Conservation (phyloP, 1,140 invertebrate species). For the Conopomorpha cramerella region DNA sequence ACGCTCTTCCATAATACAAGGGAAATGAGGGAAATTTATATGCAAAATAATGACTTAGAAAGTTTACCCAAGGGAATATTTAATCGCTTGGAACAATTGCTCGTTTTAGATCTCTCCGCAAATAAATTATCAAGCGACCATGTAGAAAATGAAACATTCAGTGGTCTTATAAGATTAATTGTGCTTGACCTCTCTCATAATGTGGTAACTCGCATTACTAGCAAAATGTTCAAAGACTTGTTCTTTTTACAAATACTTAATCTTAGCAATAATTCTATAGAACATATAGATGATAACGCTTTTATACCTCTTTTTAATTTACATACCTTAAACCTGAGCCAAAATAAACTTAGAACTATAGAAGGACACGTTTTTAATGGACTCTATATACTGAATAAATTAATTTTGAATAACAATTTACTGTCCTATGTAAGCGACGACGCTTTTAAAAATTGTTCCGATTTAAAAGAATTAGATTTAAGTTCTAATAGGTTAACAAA, state of each 20-base stretch:
- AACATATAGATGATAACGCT: slow-evolving; percentile 74
- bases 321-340: slow-evolving; percentile 77
- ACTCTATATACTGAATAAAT: slow-evolving; percentile 77
- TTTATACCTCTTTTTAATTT: slow-evolving; percentile 83
- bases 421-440: slow-evolving; percentile 74
- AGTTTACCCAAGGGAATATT: slow-evolving; percentile 72
- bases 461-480: slow-evolving; percentile 79
- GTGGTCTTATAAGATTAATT: slow-evolving; percentile 70
- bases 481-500: slow-evolving; percentile 77
- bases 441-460: slow-evolving; percentile 81
- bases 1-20: slow-evolving; percentile 70
- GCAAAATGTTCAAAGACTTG: slow-evolving; percentile 77
- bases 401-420: slow-evolving; percentile 79
- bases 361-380: slow-evolving; percentile 79
- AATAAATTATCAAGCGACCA: slow-evolving; percentile 74
- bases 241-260: slow-evolving; percentile 83
- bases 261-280: slow-evolving; percentile 78
- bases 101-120: slow-evolving; percentile 72
- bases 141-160: slow-evolving; percentile 70
- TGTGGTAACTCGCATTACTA: slow-evolving; percentile 65
- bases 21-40: slow-evolving; percentile 74
- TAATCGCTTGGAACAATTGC: slow-evolving; percentile 68
- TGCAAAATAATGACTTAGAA: slow-evolving; percentile 74
- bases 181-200: slow-evolving; percentile 74
- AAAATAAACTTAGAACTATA: slow-evolving; percentile 75